A percentile compares a stretch with the other conserved stretches of the same genome.
Evolutionary conservation across 2,888 invertebrate species (phyloP).

Genomic region (Diplazon laetatorius): DNA sequence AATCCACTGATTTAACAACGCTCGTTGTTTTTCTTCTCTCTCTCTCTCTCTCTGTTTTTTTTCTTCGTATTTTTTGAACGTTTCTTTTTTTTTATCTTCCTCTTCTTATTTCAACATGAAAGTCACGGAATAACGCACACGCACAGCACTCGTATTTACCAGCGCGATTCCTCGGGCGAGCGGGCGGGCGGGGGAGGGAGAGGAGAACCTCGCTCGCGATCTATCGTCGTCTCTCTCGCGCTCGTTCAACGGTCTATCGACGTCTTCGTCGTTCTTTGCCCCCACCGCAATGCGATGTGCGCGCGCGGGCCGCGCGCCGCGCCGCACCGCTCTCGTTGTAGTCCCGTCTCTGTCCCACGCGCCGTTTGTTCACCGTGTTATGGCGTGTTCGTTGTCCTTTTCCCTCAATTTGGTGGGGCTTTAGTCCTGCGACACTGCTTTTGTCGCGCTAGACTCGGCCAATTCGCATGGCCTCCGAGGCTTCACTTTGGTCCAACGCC

Average conservation of each 20-base stretch:
- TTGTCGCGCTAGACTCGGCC: not conserved
- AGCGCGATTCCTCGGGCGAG: slow-evolving; percentile 47
- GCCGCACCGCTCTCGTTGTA: slow-evolving; percentile 10
- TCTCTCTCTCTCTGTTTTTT: not conserved
- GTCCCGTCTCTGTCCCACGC: slow-evolving; percentile 16
- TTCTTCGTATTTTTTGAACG: too few species aligned
- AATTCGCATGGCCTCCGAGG: slow-evolving; percentile 24
- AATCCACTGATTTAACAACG: slow-evolving; percentile 62
- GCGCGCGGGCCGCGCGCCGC: not conserved
- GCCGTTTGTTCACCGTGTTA: not conserved
- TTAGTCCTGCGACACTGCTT: not conserved
- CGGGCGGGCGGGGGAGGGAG: too few species aligned
- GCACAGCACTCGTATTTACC: slow-evolving; percentile 46
- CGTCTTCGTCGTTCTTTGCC: slow-evolving; percentile 20
- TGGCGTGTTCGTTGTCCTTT: not conserved
- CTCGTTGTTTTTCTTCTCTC: slow-evolving; percentile 26
- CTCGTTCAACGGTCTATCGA: slow-evolving; percentile 34
- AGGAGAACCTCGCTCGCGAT: slow-evolving; percentile 54
- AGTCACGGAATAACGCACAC: slow-evolving; percentile 57
- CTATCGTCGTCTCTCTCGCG: slow-evolving; percentile 52
- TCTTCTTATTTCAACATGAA: slow-evolving; percentile 59
- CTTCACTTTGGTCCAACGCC: slow-evolving; percentile 28
- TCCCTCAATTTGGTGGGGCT: not conserved
- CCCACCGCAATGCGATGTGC: not conserved
- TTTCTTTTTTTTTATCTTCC: not conserved